phyloP scores from a whole-genome alignment of 2,113 vertebrate species.

The Pygoscelis antarcticus region DNA sequence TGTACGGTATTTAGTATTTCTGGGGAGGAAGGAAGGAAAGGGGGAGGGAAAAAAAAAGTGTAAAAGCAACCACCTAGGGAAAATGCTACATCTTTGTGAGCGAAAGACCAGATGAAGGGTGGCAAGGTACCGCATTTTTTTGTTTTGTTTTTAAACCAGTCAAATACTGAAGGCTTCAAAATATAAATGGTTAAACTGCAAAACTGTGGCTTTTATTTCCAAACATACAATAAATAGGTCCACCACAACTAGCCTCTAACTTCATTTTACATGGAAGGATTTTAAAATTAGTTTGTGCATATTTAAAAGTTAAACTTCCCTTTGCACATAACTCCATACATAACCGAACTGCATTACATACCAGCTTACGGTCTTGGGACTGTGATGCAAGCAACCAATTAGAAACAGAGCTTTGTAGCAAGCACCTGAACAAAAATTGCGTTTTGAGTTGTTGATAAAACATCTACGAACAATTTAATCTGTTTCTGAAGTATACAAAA shows the following conservation, averaged over 20 bases:
- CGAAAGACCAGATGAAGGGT: neutral
- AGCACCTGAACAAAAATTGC: constrained; percentile 8
- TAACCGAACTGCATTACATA: constrained; percentile 23
- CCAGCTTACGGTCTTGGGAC: constrained; percentile 48
- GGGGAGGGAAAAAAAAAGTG: neutral
- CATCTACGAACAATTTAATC: neutral
- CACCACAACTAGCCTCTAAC: constrained; percentile 66
- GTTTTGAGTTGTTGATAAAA: constrained; percentile 3
- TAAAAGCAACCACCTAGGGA: neutral
- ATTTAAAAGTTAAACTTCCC: constrained; percentile 63
- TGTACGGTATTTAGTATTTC: neutral
- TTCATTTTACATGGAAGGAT: constrained; percentile 63
- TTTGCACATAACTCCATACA: constrained; percentile 39
- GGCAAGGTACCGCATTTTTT: fast-evolving
- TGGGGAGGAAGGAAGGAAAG: neutral
- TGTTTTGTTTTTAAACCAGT: neutral
- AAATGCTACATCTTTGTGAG: fast-evolving
- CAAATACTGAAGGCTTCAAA: neutral
- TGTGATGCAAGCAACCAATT: constrained; percentile 48
- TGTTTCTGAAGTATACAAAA: constrained; percentile 3
- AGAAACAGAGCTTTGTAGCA: constrained; percentile 11
- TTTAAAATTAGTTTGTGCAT: constrained; percentile 65
- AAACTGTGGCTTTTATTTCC: constrained; percentile 71
- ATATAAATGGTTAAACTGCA: constrained; percentile 43
- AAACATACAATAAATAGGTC: constrained; percentile 72